These are phyloP conservation scores for Chrysomela aeneicollis DNA, from an alignment of 2,888 invertebrate species.

Conservation along the genomic window DNA sequence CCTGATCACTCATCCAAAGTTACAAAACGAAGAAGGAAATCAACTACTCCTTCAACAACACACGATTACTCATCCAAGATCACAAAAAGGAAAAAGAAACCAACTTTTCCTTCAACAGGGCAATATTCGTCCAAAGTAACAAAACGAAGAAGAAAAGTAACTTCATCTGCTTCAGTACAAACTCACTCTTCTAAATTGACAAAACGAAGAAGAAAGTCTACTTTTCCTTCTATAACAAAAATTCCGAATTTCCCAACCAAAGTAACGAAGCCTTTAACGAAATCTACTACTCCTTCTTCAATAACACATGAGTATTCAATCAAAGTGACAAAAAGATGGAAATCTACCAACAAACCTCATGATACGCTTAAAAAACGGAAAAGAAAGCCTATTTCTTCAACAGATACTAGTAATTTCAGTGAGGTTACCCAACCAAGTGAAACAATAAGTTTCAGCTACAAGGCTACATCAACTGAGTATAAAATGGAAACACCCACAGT, in stretches of 20 bases:
- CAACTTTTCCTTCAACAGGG: too few relatives aligned
- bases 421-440: not conserved
- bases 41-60: not conserved
- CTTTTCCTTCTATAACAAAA: too few relatives aligned
- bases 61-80: not conserved
- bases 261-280: too few relatives aligned
- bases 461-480: not conserved
- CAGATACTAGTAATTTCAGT: not conserved
- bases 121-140: too few relatives aligned
- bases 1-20: too few relatives aligned
- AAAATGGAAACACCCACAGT: not conserved
- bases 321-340: not conserved
- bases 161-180: too few relatives aligned
- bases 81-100: not conserved
- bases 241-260: too few relatives aligned
- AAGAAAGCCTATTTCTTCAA: not conserved
- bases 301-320: not conserved
- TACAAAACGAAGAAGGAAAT: too few relatives aligned
- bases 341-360: not conserved
- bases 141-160: too few relatives aligned
- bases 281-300: not conserved
- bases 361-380: not conserved
- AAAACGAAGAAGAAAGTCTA: too few relatives aligned
- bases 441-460: not conserved
- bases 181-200: too few relatives aligned